A percentile compares a stretch with the other conserved stretches of the same genome.
Evolutionary conservation across 2,113 vertebrate genomes (phyloP).

Genomic region (Labeo rohita): DNA sequence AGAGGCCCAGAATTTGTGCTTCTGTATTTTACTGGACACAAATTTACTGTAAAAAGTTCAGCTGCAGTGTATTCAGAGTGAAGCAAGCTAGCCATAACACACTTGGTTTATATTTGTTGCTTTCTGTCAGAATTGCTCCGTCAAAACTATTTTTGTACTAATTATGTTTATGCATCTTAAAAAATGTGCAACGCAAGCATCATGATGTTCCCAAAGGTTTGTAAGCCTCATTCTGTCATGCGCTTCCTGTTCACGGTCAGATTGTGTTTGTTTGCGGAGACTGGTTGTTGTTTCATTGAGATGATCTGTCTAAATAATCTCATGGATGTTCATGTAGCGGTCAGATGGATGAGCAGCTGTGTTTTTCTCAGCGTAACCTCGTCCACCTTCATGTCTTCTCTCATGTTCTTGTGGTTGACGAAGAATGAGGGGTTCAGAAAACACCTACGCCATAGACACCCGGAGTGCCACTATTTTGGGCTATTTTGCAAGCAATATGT

Average conservation of each 20-base stretch:
- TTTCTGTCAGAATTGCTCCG: neutral
- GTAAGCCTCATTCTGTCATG: neutral
- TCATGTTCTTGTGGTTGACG: constrained; percentile 16
- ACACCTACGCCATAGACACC: neutral
- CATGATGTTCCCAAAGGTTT: neutral
- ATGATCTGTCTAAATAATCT: constrained; percentile 34
- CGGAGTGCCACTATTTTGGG: neutral
- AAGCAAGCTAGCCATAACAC: neutral
- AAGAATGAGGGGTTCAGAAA: neutral
- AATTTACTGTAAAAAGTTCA: neutral
- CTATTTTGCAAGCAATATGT: constrained; percentile 13
- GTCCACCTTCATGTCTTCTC: constrained; percentile 26
- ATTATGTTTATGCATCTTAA: neutral
- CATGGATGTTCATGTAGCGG: neutral
- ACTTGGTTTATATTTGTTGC: neutral
- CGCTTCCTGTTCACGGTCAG: neutral
- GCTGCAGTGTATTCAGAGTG: neutral
- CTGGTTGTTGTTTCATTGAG: neutral
- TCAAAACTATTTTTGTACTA: neutral
- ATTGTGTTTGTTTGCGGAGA: constrained; percentile 10
- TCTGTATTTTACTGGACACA: neutral
- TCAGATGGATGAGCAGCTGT: constrained; percentile 37
- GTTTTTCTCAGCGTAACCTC: constrained; percentile 37
- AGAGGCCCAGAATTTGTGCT: too few species aligned
- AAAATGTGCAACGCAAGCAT: neutral